A percentile compares a stretch with the other conserved stretches of the same genome.
phyloP scores from a whole-genome alignment of 2,888 invertebrate genomes.

The Athetis lepigone region DNA sequence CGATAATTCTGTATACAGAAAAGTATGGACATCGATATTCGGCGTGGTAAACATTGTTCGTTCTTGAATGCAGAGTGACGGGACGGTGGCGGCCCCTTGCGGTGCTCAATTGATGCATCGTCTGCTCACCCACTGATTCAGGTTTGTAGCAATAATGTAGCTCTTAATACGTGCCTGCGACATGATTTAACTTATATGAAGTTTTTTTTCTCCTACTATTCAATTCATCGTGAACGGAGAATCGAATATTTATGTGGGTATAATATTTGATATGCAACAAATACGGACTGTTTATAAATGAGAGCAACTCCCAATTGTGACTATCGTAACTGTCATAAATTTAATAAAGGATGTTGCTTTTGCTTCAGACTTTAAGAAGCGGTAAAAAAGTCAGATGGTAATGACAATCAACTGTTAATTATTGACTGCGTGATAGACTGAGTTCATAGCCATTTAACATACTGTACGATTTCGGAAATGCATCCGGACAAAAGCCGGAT shows the following conservation, averaged over 20 bases:
- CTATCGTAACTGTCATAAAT: slow-evolving; percentile 46
- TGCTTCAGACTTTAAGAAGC: slow-evolving; percentile 5
- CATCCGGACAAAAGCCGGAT: no score
- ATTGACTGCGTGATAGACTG: neutral
- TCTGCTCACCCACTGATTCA: slow-evolving; percentile 76
- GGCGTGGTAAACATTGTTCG: slow-evolving; percentile 67
- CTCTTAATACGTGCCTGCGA: slow-evolving; percentile 63
- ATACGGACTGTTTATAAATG: slow-evolving; percentile 51
- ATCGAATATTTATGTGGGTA: slow-evolving; percentile 55
- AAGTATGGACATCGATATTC: slow-evolving; percentile 70
- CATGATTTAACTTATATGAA: slow-evolving; percentile 62
- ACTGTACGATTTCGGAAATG: no score
- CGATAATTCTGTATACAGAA: slow-evolving; percentile 60
- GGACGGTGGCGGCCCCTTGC: slow-evolving; percentile 83
- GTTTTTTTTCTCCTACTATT: slow-evolving; percentile 63
- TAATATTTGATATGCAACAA: slow-evolving; percentile 60
- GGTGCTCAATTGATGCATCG: slow-evolving; percentile 88
- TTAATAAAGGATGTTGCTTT: slow-evolving; percentile 18
- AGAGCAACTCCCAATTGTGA: slow-evolving; percentile 55
- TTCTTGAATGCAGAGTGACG: slow-evolving; percentile 72
- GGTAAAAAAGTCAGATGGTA: slow-evolving; percentile 10
- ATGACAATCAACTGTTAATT: neutral
- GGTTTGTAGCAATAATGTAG: slow-evolving; percentile 70
- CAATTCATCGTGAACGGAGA: slow-evolving; percentile 59
- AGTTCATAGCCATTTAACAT: no score